These are phyloP conservation scores for Monochamus saltuarius DNA, from an alignment of 1,140 invertebrate species.

Conservation along the genomic window DNA sequence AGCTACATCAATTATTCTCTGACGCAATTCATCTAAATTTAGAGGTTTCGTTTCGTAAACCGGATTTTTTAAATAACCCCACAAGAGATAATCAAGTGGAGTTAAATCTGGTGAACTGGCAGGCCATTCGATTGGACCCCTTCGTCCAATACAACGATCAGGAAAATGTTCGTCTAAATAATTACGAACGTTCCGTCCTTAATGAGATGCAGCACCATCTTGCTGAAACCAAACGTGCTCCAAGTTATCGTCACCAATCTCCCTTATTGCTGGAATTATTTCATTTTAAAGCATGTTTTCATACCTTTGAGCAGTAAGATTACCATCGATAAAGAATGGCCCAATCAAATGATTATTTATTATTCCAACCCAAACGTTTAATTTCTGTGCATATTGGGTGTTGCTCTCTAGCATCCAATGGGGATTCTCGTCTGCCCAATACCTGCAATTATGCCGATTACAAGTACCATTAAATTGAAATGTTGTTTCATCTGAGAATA, in stretches of 20 bases:
- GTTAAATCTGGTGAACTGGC: conserved; percentile 9
- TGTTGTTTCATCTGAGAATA: conserved; percentile 11
- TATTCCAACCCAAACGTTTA: conserved; percentile 25
- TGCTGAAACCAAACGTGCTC: conserved; percentile 8
- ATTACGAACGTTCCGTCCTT: conserved; percentile 13
- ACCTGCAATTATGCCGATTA: conserved; percentile 24
- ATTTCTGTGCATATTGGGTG: conserved; percentile 16
- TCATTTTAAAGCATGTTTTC: neutral
- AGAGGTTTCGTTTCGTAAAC: conserved; percentile 1
- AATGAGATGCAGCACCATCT: conserved; percentile 17
- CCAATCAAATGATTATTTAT: conserved; percentile 1
- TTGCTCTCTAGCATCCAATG: conserved; percentile 5
- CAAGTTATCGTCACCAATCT: neutral
- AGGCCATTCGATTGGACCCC: conserved; percentile 8
- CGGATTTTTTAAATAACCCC: neutral
- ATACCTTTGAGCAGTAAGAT: neutral
- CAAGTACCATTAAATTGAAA: conserved; percentile 18
- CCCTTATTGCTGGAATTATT: neutral
- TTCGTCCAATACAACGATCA: conserved; percentile 7
- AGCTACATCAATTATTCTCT: neutral
- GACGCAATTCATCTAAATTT: neutral
- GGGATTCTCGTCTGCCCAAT: conserved; percentile 20
- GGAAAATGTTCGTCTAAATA: conserved; percentile 39
- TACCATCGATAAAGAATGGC: conserved; percentile 11
- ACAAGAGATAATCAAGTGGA: conserved; percentile 11